Percentiles rank a stretch among this genome's conserved stretches.
Conservation (phyloP, 2,113 vertebrate species). For the Anhinga anhinga region DNA sequence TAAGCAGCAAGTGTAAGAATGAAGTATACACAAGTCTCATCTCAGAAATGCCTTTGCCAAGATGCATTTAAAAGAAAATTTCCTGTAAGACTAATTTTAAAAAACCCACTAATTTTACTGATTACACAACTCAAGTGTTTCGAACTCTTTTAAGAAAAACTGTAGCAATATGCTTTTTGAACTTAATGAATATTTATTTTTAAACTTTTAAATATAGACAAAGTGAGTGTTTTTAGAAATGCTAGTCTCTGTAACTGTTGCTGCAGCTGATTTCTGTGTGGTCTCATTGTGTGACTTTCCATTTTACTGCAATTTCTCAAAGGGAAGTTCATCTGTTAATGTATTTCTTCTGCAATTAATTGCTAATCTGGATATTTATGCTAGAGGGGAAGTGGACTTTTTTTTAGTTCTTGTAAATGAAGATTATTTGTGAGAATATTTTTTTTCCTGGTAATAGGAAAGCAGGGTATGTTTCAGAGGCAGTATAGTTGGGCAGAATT, state of each 20-base stretch:
- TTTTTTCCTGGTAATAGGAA: neutral
- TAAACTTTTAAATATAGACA: neutral
- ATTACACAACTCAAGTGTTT: neutral
- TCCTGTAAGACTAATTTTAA: neutral
- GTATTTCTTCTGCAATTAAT: neutral
- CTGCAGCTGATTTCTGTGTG: neutral
- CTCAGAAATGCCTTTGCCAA: neutral
- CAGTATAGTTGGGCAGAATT: neutral
- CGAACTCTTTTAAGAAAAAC: neutral
- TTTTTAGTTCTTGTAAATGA: neutral
- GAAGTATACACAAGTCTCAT: neutral
- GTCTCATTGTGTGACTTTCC: neutral
- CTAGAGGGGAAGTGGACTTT: neutral
- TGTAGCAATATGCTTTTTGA: neutral
- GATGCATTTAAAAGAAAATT: neutral
- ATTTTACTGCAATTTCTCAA: neutral
- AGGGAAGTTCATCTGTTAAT: neutral
- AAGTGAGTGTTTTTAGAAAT: neutral
- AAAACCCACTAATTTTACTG: neutral
- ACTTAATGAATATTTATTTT: neutral
- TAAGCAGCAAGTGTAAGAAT: neutral
- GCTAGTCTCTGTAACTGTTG: neutral
- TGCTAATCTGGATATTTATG: neutral
- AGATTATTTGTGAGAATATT: neutral
- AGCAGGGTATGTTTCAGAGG: neutral